Evolutionary conservation across 2,888 invertebrate species (phyloP).

Genomic region (Phyllotreta striolata): DNA sequence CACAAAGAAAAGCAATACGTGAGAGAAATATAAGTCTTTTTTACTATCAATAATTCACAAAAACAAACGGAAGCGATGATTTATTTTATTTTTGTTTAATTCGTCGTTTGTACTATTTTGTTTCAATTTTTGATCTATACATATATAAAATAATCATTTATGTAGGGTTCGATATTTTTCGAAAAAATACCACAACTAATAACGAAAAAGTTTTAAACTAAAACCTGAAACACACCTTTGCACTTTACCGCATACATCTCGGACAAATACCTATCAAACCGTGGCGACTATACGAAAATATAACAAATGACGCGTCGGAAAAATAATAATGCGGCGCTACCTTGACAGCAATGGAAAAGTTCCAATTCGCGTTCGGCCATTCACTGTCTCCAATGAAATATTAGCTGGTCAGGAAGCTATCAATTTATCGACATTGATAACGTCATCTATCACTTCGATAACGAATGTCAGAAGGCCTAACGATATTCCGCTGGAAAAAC

Average conservation of each 20-base stretch:
- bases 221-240: no score
- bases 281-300: no score
- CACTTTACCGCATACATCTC: no score
- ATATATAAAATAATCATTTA: no score
- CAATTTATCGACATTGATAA: conserved; percentile 47
- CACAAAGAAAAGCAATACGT: conserved; percentile 2
- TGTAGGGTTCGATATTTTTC: no score
- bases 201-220: no score
- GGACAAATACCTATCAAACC: no score
- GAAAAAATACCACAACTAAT: no score
- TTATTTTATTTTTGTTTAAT: conserved; percentile 15
- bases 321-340: conserved; percentile 18
- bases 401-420: conserved; percentile 45
- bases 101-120: background rate
- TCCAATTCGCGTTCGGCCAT: conserved; percentile 26
- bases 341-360: conserved; percentile 15
- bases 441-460: conserved; percentile 46
- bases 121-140: background rate
- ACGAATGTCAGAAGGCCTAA: conserved; percentile 40
- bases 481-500: background rate
- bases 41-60: conserved; percentile 8
- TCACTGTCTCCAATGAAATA: conserved; percentile 41
- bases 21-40: conserved; percentile 9
- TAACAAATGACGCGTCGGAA: conserved; percentile 9
- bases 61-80: conserved; percentile 5